Evolutionary conservation across 2,888 invertebrate species (phyloP).

Genomic region (Stenotaenia linearis): DNA sequence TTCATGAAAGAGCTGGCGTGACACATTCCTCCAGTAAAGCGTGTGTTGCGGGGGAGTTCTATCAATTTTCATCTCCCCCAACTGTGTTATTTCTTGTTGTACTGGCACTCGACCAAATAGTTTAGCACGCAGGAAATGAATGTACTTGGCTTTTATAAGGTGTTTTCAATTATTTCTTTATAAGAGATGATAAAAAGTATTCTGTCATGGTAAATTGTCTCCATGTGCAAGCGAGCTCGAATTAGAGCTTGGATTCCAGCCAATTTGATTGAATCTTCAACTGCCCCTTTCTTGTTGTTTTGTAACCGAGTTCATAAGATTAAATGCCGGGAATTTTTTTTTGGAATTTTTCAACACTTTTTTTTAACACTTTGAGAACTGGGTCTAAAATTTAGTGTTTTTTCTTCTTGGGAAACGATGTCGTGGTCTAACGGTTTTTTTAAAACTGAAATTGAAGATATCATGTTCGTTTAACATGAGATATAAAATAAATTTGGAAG

Average conservation of each 20-base stretch:
- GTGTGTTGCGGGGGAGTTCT: neutral
- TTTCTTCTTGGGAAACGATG: neutral
- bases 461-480: too few species aligned
- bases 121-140: neutral
- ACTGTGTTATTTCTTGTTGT: neutral
- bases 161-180: slow-evolving; percentile 19
- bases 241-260: neutral
- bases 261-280: neutral
- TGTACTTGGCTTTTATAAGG: slow-evolving; percentile 3
- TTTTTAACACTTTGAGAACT: neutral
- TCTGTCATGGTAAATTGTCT: slow-evolving; percentile 18
- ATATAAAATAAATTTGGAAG: too few species aligned
- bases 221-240: slow-evolving; percentile 24
- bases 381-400: neutral
- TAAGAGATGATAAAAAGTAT: slow-evolving; percentile 22
- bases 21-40: neutral
- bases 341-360: neutral
- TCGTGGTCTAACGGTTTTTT: too few species aligned
- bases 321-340: neutral
- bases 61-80: neutral
- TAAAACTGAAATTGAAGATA: too few species aligned
- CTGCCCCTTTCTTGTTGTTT: neutral
- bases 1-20: neutral
- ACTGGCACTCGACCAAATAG: neutral
- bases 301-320: neutral